These are phyloP conservation scores for Nemotelus nigrinus DNA, from an alignment of 2,888 invertebrate species.

Conservation along the genomic window DNA sequence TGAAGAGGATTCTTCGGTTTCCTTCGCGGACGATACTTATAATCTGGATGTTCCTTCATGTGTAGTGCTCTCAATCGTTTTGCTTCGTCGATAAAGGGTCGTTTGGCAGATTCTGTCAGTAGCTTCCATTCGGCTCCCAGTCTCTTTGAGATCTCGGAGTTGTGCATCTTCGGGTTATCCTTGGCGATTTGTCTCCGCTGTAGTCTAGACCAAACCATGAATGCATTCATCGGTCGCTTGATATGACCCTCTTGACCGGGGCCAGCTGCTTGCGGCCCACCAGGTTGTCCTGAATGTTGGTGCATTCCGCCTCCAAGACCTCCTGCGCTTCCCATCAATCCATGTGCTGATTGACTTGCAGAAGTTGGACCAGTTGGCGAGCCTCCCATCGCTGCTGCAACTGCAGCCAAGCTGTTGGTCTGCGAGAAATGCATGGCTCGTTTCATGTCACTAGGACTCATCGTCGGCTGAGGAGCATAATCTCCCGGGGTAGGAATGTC, in stretches of 20 bases:
- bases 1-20: constrained; percentile 81
- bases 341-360: constrained; percentile 54
- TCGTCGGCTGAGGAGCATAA: constrained; percentile 61
- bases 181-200: constrained; percentile 92
- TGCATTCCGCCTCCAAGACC: constrained; percentile 41
- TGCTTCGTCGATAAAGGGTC: constrained; percentile 95
- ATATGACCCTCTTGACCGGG: constrained; percentile 78
- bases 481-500: constrained; percentile 63
- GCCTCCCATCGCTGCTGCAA: constrained; percentile 63
- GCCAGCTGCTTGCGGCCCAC: constrained; percentile 58
- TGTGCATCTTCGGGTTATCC: constrained; percentile 94
- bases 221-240: constrained; percentile 97
- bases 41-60: constrained; percentile 92
- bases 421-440: constrained; percentile 65
- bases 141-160: constrained; percentile 89
- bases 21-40: constrained; percentile 87
- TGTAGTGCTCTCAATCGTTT: constrained; percentile 86
- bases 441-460: constrained; percentile 62
- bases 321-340: constrained; percentile 46
- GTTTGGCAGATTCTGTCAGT: constrained; percentile 84
- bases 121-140: constrained; percentile 95
- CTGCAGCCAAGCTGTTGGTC: constrained; percentile 59
- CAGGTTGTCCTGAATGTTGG: constrained; percentile 38
- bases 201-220: constrained; percentile 95
- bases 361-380: constrained; percentile 61